Evolutionary conservation across 2,113 vertebrate species (phyloP).

Genomic region (Taxidea taxus): DNA sequence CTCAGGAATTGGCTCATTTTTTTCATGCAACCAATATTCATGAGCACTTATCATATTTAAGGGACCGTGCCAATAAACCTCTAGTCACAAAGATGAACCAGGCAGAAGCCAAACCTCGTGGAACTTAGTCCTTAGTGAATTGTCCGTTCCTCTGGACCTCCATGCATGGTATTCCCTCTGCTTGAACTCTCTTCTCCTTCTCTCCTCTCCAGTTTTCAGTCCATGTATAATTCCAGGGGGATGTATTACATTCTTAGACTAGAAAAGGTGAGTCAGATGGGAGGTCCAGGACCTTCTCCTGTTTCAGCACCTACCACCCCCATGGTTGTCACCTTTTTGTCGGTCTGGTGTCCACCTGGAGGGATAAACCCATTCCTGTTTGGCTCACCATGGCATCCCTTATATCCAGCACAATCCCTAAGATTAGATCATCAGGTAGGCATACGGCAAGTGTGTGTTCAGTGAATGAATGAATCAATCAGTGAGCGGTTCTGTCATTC

Average conservation of each 20-base stretch:
- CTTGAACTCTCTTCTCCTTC: not conserved
- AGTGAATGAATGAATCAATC: not conserved
- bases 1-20: too few species aligned
- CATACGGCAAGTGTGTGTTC: not conserved
- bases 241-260: not conserved
- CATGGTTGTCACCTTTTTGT: too few species aligned
- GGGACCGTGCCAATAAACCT: not conserved
- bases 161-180: not conserved
- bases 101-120: not conserved
- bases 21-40: not conserved
- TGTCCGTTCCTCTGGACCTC: not conserved
- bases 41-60: not conserved
- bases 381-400: not conserved
- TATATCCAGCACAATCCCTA: not conserved
- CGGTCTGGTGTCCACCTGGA: too few species aligned
- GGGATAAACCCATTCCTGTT: not conserved
- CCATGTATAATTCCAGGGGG: not conserved
- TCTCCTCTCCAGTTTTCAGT: not conserved
- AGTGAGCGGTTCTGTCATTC: not conserved
- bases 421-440: not conserved
- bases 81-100: not conserved
- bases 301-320: not conserved
- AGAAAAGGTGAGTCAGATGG: not conserved
- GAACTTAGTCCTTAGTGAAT: not conserved
- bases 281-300: not conserved